A percentile compares a stretch with the other conserved stretches of the same genome.
Conservation (phyloP, 2,113 vertebrate species). For the Rhynchomys soricoides region DNA sequence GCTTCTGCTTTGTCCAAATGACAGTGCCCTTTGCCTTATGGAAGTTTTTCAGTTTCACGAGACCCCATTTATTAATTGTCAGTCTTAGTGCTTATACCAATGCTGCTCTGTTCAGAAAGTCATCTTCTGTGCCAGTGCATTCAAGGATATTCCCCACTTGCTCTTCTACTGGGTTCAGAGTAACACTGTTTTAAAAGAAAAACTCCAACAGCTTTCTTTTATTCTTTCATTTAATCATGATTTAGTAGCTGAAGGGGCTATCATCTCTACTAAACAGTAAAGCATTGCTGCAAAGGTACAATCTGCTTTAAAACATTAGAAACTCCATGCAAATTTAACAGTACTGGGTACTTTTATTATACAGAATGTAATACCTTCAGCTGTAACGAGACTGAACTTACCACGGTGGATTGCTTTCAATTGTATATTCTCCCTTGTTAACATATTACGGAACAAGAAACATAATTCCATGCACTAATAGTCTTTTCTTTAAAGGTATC, state of each 20-base stretch:
- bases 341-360: constrained; percentile 46
- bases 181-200: not conserved
- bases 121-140: not conserved
- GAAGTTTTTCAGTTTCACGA: not conserved
- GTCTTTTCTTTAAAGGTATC: constrained; percentile 13
- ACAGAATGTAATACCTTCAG: not conserved
- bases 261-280: constrained; percentile 50
- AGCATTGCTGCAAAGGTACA: not conserved
- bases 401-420: not conserved
- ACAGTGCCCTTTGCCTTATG: not conserved
- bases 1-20: not conserved
- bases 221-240: constrained; percentile 5
- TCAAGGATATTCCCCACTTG: not conserved
- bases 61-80: not conserved
- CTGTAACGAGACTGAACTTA: constrained; percentile 13
- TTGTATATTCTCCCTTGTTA: not conserved
- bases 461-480: not conserved
- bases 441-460: constrained; percentile 13
- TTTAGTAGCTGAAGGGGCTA: constrained; percentile 14
- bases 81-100: not conserved
- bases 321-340: constrained; percentile 46
- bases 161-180: not conserved
- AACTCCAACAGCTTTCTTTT: not conserved
- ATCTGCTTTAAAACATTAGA: constrained; percentile 40
- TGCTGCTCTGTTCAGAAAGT: not conserved